Evolutionary conservation across 2,113 vertebrate genomes (phyloP), one percentile per base, ranked within the genome.

Genomic region (Falco punctatus): DNA sequence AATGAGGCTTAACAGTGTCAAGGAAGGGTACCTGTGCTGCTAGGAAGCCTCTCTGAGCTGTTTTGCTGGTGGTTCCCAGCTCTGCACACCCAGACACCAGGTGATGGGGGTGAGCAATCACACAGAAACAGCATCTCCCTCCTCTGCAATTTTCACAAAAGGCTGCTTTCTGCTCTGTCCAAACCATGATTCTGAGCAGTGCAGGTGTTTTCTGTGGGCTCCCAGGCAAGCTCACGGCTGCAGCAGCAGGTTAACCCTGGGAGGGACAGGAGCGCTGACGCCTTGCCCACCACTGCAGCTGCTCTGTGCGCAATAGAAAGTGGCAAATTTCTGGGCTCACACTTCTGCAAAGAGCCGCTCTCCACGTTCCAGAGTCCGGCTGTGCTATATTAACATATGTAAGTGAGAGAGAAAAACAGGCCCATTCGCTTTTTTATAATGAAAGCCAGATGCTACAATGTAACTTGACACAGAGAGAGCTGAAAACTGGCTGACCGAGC

Each of bases 1-100:
- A 51, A 44, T 0, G 0, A 90, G 33, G 62, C 26, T 2, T 6
- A 59, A 27, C 1, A 0, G 4, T 35, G 51, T 3, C 26, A 28
- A 26, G 23, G 28, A 65, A 33, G 27, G 40, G 44, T 54, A 49
- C 28, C 48, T n/a, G 69, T 46, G 58, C 74, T 40, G 27, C 28
- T 17, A 5, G 8, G 48, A 33, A 85, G 59, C 65, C 38, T 65
- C 33, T 23, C 65, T 27, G 48, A 52, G 81, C 57, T 75, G n/a
- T 26, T 72, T 1, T 51, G 21, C 35, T 38, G 55, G 66, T 44
- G 40, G 20, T 5, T 82, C 51, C 62, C 27, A 15, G 15, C 61
- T 23, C 51, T 18, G 35, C 57, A 42, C 70, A 57, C 33, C 11
- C 51, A 38, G 71, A 9, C 1, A 57, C 22, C 33, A 17, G 22